Base-by-base conservation (phyloP, 2,797 vertebrate species). In the Sebastes hubbsi region DNA sequence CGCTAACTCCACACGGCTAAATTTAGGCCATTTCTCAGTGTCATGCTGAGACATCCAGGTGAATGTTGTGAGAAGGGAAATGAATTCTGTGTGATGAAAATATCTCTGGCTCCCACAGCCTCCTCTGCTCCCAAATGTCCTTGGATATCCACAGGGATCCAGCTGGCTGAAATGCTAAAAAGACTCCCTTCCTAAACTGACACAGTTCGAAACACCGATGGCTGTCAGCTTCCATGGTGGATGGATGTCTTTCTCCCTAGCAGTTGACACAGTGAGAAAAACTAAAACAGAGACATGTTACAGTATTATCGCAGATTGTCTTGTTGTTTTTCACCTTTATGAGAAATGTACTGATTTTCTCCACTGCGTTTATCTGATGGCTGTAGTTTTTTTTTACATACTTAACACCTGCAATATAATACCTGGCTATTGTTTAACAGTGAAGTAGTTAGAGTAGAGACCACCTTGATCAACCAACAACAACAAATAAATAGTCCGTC, bases 1-100 rank as follows among this genome's bases (percentile, higher is more conserved):
- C 6, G 4, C 81, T 68, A 29, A 55, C 75, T 78, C 63, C 27
- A 6, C 58, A 2, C 7, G 58, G 71, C 80, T 86, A 88, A 73
- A 84, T 84, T 74, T 87, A 88, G 77, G 32, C 24, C 27, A 27
- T 78, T 88, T 90, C 49, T 74, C 70, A 34, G 27, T 83, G 64
- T 84, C 87, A 75, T 64, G 52, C 79, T 73, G 85, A 85, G 89
- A 69, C 79, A 29, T 85, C 80, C 80, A 85, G 88, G 79, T 92
- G 88, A 92, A 81, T 8, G 49, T 30, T 66, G 79, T 29, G 52
- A 59, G 22, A 84, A 64, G 56, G 83, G 73, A 90, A 89, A 86
- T 88, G 12, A 86, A 85, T 77, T 87, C 78, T 63, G 69, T 86
- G 75, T 73, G 85, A 84, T 88, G 82, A 84, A 87, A 87, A 87